phyloP scores from a whole-genome alignment of 2,113 vertebrate species.

The Tylochromis polylepis region DNA sequence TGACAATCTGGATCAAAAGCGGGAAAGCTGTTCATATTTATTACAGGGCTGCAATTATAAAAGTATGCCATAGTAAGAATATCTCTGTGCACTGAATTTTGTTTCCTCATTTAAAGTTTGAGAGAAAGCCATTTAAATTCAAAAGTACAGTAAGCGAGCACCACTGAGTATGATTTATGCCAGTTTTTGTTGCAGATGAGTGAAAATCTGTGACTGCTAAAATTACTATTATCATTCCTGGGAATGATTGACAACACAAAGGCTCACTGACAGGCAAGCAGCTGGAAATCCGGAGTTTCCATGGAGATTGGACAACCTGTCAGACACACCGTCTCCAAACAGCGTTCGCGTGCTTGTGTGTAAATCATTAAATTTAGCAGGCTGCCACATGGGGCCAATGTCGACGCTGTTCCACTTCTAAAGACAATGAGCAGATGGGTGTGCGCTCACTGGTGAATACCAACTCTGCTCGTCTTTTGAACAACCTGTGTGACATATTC shows the following conservation, averaged over 20 bases:
- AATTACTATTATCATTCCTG: conserved; percentile 8
- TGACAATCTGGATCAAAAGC: background rate
- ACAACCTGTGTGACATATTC: conserved; percentile 27
- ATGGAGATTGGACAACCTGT: conserved; percentile 41
- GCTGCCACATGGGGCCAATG: conserved; percentile 4
- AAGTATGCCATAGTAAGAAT: background rate
- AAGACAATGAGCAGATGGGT: background rate
- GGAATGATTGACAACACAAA: conserved; percentile 40
- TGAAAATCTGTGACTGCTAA: background rate
- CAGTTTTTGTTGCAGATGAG: background rate
- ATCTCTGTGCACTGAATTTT: background rate
- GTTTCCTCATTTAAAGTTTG: background rate
- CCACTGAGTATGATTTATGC: background rate
- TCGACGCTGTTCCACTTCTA: background rate
- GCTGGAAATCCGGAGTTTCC: conserved; percentile 24
- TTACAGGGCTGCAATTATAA: background rate
- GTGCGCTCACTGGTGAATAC: background rate
- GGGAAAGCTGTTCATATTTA: background rate
- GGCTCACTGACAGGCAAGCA: background rate
- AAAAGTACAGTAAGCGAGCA: background rate
- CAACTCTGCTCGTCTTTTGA: background rate
- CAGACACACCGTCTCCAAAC: background rate
- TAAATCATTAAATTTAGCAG: conserved; percentile 26
- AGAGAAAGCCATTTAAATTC: background rate
- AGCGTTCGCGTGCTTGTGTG: background rate